Evolutionary conservation across 2,113 vertebrate genomes (phyloP).

Genomic region (Halcyon senegalensis): DNA sequence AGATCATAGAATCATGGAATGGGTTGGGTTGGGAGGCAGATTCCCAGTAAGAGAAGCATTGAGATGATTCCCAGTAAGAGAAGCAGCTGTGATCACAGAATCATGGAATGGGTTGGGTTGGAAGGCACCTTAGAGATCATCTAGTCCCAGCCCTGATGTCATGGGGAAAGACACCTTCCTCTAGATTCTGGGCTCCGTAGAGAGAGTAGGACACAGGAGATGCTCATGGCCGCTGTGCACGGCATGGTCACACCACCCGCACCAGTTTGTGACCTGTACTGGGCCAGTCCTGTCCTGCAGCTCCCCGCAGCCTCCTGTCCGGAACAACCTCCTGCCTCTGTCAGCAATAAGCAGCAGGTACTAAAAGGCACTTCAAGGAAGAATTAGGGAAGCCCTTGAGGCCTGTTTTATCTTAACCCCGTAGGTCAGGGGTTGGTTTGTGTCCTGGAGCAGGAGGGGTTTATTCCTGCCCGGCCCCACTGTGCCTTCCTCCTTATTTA

Average conservation of each 20-base stretch:
- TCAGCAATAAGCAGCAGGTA: neutral
- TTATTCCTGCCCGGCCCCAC: neutral
- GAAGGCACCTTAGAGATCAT: too few species aligned
- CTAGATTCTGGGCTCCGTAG: neutral
- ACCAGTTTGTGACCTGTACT: neutral
- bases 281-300: neutral
- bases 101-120: neutral
- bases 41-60: rapidly evolving
- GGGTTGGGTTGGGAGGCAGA: neutral
- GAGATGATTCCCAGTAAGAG: rapidly evolving
- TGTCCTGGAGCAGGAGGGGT: neutral
- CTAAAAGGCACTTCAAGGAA: neutral
- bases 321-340: neutral
- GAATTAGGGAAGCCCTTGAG: neutral
- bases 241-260: neutral
- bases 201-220: neutral
- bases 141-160: too few species aligned
- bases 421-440: neutral
- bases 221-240: neutral
- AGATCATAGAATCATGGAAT: too few species aligned
- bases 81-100: neutral
- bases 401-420: neutral
- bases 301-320: neutral
- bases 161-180: neutral
- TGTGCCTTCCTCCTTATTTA: neutral